Evolutionary conservation across 92 coral and sea anemone species (phyloP).

Genomic region (Epizoanthus stellaris): DNA sequence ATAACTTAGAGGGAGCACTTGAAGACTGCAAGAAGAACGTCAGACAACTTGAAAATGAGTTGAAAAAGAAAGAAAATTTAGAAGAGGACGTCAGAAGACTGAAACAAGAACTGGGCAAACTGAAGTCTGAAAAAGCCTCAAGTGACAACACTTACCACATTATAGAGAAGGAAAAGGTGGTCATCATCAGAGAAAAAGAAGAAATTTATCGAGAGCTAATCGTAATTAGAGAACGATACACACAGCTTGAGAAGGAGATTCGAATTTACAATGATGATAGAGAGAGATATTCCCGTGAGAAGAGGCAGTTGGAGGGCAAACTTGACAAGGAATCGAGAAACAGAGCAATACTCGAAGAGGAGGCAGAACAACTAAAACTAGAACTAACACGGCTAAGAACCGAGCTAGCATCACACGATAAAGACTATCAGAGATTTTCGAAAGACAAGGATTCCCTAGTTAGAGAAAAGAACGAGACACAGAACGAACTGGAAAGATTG

Average conservation of each 20-base stretch:
- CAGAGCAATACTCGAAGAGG: no score
- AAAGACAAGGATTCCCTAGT: slow-evolving; percentile 27
- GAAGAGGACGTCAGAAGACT: slow-evolving; percentile 45
- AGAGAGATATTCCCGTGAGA: slow-evolving; percentile 34
- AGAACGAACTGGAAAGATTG: slow-evolving; percentile 29
- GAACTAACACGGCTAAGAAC: no score
- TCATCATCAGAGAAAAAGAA: slow-evolving; percentile 56
- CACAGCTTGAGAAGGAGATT: slow-evolving; percentile 65
- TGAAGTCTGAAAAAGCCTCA: slow-evolving; percentile 24
- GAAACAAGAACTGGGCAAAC: slow-evolving; percentile 20
- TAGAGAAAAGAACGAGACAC: slow-evolving; percentile 42
- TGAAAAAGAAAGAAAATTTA: not conserved
- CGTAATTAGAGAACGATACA: slow-evolving; percentile 64
- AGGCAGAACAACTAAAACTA: no score
- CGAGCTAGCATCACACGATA: no score
- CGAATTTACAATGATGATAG: slow-evolving; percentile 23
- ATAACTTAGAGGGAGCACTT: slow-evolving; percentile 62
- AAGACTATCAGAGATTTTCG: no score
- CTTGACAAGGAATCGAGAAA: not conserved
- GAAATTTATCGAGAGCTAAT: slow-evolving; percentile 67
- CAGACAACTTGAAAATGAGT: slow-evolving; percentile 37
- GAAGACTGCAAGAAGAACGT: slow-evolving; percentile 56
- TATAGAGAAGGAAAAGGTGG: slow-evolving; percentile 38
- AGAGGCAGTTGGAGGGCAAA: slow-evolving; percentile 16
- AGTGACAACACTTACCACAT: not conserved